These are phyloP conservation scores for Tridacna gigas DNA, from an alignment of 2,888 invertebrate genomes.

Conservation along the genomic window DNA sequence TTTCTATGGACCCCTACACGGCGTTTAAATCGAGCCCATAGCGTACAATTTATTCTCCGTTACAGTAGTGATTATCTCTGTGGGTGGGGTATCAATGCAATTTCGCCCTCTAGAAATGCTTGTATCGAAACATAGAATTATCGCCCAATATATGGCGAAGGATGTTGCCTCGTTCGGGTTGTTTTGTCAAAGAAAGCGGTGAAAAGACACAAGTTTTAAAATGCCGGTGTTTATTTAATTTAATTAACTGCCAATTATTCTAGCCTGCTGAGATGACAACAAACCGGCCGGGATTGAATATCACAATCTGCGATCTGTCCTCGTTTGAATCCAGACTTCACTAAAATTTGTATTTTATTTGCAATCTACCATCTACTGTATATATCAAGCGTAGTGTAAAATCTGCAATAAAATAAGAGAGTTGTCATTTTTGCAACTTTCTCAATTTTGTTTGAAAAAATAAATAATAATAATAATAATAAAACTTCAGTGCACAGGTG, in stretches of 20 bases:
- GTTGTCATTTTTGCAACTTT: too few species aligned
- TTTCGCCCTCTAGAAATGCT: conserved; percentile 66
- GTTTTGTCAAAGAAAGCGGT: conserved; percentile 64
- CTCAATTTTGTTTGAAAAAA: too few species aligned
- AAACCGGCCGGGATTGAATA: conserved; percentile 33
- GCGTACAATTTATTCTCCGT: conserved; percentile 56
- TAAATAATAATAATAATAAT: too few species aligned
- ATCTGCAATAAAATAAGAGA: too few species aligned
- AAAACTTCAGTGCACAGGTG: too few species aligned
- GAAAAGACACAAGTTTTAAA: conserved; percentile 64
- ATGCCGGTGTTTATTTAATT: conserved; percentile 74
- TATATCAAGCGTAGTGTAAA: too few species aligned
- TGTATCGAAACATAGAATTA: conserved; percentile 64
- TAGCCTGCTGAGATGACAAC: conserved; percentile 51
- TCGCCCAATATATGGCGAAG: conserved; percentile 45
- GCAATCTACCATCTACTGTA: too few species aligned
- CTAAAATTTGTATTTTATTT: too few species aligned
- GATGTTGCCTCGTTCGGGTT: conserved; percentile 26
- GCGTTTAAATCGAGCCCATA: conserved; percentile 61
- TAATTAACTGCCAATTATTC: conserved; percentile 70
- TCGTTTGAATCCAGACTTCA: background rate
- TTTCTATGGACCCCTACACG: conserved; percentile 49
- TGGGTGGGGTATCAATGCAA: conserved; percentile 71
- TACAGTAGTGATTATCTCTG: conserved; percentile 67
- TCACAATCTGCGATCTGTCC: conserved; percentile 23